Base-by-base conservation (phyloP, 2,888 invertebrate genomes). In the Pogonocherus hispidulus region DNA sequence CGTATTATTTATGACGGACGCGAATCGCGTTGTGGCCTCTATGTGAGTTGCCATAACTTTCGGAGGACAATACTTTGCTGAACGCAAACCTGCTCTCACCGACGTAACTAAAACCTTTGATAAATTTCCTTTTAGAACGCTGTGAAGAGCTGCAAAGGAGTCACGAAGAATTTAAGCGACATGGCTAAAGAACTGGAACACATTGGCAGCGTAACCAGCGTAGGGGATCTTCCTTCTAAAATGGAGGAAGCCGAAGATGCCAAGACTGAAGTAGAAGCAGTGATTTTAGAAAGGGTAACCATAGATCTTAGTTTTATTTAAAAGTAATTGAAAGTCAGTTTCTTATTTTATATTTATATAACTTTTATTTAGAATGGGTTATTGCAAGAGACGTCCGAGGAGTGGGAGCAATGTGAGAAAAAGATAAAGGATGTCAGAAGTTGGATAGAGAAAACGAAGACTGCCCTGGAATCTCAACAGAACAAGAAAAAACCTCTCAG, bases 321-420 rank as follows among this genome's bases (percentile, higher is more conserved):
- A 4, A 1, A 52, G 16, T 22, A 16, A 35, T 1, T 19, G 5
- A 18, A 44, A 14, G 14, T 6, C 44, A 44, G 2, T n/a, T n/a
- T n/a, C 11, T 44, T 8, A 44, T 44, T n/a, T 32, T 8, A 8
- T 11, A 41, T 5, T n/a, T 41, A 18, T 37, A n/a, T 49, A 52
- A 51, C 66, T 47, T 27, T 65, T n/a, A n/a, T n/a, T 49, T 32
- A 95, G 95, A 93, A 94, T 83, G 93, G 94, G 51, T 87, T 96
- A 77, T 88, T 97, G 69, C 94, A 95, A 89, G 97, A 97, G 87
- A 92, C 96, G 60, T 93, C 94, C 54, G 96, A 97, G 84, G 97
- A 97, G 87, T 97, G 97, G 95, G 96, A 97, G 84, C 94, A 97
- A 85, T 97, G 96, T 86, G 97, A 97, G 86, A 93, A 91, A 84